phyloP scores from a whole-genome alignment of 2,888 invertebrate genomes.

The Phaonia tiefii region DNA sequence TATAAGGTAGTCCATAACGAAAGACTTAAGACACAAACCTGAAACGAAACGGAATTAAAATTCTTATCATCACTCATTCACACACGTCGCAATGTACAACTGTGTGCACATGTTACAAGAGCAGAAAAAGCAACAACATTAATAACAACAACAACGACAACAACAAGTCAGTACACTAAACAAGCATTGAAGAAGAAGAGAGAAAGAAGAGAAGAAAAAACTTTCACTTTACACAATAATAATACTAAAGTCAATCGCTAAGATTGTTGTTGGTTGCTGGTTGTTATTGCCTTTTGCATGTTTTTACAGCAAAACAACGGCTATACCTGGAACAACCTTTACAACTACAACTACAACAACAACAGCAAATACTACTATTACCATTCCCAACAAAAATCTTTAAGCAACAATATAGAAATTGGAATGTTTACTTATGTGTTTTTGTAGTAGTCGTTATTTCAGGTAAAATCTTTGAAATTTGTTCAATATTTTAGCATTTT shows the following conservation, averaged over 20 bases:
- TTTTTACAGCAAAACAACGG: background rate
- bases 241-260: background rate
- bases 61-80: conserved; percentile 71
- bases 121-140: no score
- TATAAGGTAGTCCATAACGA: conserved; percentile 21
- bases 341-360: background rate
- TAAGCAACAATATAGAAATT: background rate
- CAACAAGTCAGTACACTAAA: conserved; percentile 25
- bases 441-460: no score
- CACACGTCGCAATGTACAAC: no score
- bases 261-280: background rate
- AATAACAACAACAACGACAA: conserved; percentile 57
- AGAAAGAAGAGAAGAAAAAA: conserved; percentile 50
- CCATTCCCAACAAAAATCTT: background rate
- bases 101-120: no score
- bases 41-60: conserved; percentile 70
- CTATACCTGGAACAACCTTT: background rate
- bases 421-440: background rate
- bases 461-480: no score
- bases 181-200: conserved; percentile 35
- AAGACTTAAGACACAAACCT: conserved; percentile 64
- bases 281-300: background rate
- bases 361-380: background rate
- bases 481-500: no score
- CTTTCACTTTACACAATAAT: conserved; percentile 64